phyloP scores from a whole-genome alignment of 2,113 vertebrate genomes.

The Pachypanchax playfairii region DNA sequence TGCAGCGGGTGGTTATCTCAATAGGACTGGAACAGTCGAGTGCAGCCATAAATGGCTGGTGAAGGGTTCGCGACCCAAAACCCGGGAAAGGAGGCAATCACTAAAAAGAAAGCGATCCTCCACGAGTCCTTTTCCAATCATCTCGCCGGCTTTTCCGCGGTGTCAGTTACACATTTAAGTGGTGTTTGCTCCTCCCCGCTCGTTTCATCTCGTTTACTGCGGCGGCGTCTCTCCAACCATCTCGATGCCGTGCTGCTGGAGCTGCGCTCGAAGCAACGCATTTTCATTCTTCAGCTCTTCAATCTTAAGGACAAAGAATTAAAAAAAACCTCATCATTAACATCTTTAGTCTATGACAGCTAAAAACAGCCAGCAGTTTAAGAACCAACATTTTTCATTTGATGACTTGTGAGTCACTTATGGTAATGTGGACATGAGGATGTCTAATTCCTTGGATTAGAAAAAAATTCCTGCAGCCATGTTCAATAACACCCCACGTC shows the following conservation, averaged over 20 bases:
- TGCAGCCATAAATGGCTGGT: slow-evolving; percentile 41
- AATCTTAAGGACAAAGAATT: slow-evolving; percentile 72
- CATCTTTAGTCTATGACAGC: slow-evolving; percentile 25
- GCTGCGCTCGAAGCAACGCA: slow-evolving; percentile 83
- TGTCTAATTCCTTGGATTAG: slow-evolving; percentile 46
- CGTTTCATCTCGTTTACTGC: slow-evolving; percentile 72
- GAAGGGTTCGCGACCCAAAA: slow-evolving; percentile 41
- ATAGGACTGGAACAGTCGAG: slow-evolving; percentile 58
- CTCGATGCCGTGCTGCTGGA: slow-evolving; percentile 87
- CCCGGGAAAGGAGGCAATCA: slow-evolving; percentile 45
- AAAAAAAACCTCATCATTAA: slow-evolving; percentile 31
- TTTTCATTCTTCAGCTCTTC: slow-evolving; percentile 91
- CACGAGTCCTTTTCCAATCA: slow-evolving; percentile 26
- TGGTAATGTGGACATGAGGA: slow-evolving; percentile 29
- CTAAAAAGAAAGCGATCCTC: slow-evolving; percentile 53
- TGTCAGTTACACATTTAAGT: slow-evolving; percentile 26
- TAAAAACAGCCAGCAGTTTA: slow-evolving; percentile 43
- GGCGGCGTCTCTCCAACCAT: slow-evolving; percentile 80
- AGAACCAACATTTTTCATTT: slow-evolving; percentile 45
- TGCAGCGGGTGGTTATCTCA: slow-evolving; percentile 47
- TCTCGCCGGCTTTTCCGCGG: slow-evolving; percentile 13
- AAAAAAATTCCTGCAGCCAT: slow-evolving; percentile 21
- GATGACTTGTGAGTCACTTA: slow-evolving; percentile 23
- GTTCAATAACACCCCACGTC: slow-evolving; percentile 45
- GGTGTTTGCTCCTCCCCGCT: slow-evolving; percentile 14